Conservation (phyloP, 37 sponge, comb jelly and placozoan genomes). For the Bolinopsis microptera region DNA sequence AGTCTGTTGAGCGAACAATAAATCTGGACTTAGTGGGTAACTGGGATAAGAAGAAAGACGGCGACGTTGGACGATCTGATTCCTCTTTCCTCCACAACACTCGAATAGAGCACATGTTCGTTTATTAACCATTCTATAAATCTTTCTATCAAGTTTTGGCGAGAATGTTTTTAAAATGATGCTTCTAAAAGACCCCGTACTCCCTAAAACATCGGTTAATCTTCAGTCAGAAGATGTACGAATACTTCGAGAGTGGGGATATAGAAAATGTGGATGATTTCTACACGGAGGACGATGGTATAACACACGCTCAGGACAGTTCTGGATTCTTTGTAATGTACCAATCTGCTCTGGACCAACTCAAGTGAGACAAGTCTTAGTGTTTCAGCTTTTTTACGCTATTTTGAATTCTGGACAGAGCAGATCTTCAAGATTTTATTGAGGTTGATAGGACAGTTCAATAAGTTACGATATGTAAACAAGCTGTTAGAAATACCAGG, state of each 20-base stretch:
- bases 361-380: too few relatives aligned
- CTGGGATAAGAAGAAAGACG: conserved; percentile 64
- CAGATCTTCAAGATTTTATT: background rate
- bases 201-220: too few relatives aligned
- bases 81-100: conserved; percentile 64
- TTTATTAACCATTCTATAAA: background rate
- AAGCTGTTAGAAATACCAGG: too few relatives aligned
- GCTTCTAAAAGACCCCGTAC: too few relatives aligned
- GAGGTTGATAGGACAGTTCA: too few relatives aligned
- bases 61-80: conserved; percentile 19
- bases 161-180: too few relatives aligned
- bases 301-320: conserved; percentile 58
- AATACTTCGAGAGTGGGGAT: conserved; percentile 50
- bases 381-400: too few relatives aligned
- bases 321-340: conserved; percentile 42
- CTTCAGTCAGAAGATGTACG: conserved; percentile 54
- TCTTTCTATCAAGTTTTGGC: too few relatives aligned
- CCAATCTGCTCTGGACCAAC: conserved; percentile 43
- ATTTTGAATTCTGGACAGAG: too few relatives aligned
- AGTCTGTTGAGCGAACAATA: conserved; percentile 54
- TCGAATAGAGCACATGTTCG: conserved; percentile 57
- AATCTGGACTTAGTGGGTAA: conserved; percentile 38
- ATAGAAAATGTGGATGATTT: conserved; percentile 33
- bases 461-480: too few relatives aligned
- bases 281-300: conserved; percentile 35